Conservation (phyloP, 2,113 vertebrate genomes). For the Alexandromys fortis region DNA sequence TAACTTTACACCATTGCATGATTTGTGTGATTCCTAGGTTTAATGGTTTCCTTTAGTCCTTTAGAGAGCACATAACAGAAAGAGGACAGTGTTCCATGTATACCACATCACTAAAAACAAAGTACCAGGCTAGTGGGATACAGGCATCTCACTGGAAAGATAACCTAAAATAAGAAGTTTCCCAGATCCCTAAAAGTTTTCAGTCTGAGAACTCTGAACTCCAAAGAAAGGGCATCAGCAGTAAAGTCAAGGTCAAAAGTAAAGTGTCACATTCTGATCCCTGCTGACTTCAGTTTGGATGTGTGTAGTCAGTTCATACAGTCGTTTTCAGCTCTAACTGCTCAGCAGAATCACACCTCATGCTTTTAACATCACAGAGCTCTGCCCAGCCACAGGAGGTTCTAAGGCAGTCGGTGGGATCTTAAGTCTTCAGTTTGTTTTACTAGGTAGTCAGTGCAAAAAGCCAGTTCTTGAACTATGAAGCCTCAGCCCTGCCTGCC, state of each 20-base stretch:
- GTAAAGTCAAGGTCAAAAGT: conserved; percentile 4
- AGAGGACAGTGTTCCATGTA: background rate
- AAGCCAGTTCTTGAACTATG: background rate
- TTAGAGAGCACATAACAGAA: background rate
- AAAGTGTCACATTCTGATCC: background rate
- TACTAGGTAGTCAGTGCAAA: background rate
- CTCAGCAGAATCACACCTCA: background rate
- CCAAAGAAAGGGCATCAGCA: background rate
- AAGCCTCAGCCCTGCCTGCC: background rate
- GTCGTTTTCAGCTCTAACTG: background rate
- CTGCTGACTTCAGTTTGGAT: background rate
- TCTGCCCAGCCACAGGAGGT: background rate
- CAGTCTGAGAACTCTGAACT: background rate
- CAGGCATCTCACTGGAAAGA: background rate
- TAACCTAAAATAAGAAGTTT: background rate
- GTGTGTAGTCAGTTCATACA: background rate
- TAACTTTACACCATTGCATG: background rate
- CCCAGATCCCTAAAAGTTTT: background rate
- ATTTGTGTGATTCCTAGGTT: background rate
- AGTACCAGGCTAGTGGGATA: fast-evolving
- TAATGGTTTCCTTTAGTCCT: background rate
- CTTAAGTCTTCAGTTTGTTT: background rate
- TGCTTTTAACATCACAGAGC: background rate
- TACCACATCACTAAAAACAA: background rate
- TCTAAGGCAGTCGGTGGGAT: background rate